Conservation (phyloP, 2,888 invertebrate genomes). For the Oxyscelio sp. region DNA sequence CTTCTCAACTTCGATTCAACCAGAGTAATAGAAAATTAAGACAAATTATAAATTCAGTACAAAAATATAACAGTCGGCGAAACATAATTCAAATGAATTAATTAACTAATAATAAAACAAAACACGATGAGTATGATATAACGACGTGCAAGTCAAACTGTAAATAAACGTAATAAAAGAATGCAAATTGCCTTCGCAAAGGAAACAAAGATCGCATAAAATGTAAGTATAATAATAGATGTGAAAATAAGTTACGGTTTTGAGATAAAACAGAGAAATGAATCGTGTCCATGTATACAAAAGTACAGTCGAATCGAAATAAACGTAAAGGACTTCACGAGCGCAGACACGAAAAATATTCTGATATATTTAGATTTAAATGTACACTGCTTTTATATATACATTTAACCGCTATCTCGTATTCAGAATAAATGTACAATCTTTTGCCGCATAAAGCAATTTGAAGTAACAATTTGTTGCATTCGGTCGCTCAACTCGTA, state of each 20-base stretch:
- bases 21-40: no score
- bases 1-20: no score
- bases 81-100: neutral
- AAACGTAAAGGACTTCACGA: slow-evolving; percentile 61
- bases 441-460: slow-evolving; percentile 64
- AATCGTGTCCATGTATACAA: neutral
- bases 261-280: neutral
- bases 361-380: slow-evolving; percentile 86
- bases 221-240: slow-evolving; percentile 5
- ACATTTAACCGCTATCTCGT: slow-evolving; percentile 77
- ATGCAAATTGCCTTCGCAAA: neutral
- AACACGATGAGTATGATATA: neutral
- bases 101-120: slow-evolving; percentile 10
- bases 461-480: slow-evolving; percentile 32
- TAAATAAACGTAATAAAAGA: slow-evolving; percentile 2
- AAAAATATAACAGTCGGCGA: slow-evolving; percentile 1
- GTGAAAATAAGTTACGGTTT: slow-evolving; percentile 7
- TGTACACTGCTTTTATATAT: slow-evolving; percentile 84
- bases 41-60: no score
- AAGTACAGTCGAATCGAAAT: no score
- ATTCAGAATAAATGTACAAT: slow-evolving; percentile 72
- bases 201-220: neutral
- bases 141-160: neutral
- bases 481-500: slow-evolving; percentile 28
- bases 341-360: slow-evolving; percentile 86